A percentile compares a stretch with the other conserved stretches of the same genome.
phyloP scores from a whole-genome alignment of 2,888 invertebrate genomes.

The Crematogaster levior region DNA sequence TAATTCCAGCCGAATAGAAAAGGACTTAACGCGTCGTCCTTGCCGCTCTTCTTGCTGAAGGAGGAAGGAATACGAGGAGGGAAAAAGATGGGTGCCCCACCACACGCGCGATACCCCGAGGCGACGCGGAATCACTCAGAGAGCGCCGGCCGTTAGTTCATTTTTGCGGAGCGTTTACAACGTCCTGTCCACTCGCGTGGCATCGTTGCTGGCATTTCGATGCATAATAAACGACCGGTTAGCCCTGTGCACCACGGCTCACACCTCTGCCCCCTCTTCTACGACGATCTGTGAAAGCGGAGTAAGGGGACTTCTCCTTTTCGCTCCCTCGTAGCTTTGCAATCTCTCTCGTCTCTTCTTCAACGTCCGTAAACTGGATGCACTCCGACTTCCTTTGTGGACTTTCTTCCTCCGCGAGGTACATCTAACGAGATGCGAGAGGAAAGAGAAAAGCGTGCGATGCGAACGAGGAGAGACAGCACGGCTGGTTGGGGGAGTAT shows the following conservation, averaged over 20 bases:
- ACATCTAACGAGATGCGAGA: constrained; percentile 74
- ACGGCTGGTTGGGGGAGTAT: constrained; percentile 36
- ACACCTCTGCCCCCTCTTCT: constrained; percentile 75
- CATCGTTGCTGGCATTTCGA: constrained; percentile 85
- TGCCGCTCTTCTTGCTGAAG: constrained; percentile 1
- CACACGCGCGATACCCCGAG: constrained; percentile 73
- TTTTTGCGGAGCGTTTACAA: constrained; percentile 82
- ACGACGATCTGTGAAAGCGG: constrained; percentile 28
- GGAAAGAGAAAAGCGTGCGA: constrained; percentile 50
- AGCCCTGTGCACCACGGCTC: constrained; percentile 80
- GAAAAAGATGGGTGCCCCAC: constrained; percentile 50
- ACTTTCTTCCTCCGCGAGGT: constrained; percentile 66
- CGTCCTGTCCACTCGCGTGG: constrained; percentile 84
- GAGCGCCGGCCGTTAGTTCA: constrained; percentile 79
- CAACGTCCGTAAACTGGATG: constrained; percentile 59
- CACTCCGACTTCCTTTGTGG: constrained; percentile 66
- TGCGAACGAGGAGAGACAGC: constrained; percentile 39
- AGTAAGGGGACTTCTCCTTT: constrained; percentile 28
- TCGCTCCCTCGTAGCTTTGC: constrained; percentile 33
- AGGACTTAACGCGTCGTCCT: constrained; percentile 37
- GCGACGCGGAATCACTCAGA: constrained; percentile 84
- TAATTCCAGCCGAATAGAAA: constrained; percentile 59
- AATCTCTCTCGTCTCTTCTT: constrained; percentile 52
- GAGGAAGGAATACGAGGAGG: constrained; percentile 8
- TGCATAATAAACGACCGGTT: constrained; percentile 85